Conservation (phyloP, 2,797 vertebrate species). For the Leuciscus waleckii region DNA sequence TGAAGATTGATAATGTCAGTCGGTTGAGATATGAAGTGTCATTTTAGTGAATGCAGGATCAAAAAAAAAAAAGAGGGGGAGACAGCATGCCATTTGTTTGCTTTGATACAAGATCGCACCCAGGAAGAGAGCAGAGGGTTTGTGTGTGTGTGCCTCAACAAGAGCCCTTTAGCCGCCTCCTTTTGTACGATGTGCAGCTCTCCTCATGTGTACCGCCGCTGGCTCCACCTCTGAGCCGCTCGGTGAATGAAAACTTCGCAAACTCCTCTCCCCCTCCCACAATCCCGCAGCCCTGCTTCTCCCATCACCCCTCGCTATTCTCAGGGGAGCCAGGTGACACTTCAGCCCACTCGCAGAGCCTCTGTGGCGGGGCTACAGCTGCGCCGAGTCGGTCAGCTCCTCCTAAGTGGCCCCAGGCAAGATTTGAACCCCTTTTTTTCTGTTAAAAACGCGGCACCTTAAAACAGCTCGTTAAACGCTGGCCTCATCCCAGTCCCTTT, state of each 20-base stretch:
- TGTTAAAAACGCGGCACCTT: conserved; percentile 57
- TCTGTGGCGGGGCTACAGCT: conserved; percentile 33
- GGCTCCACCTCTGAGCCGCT: conserved; percentile 45
- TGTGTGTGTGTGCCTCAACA: conserved; percentile 50
- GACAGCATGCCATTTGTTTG: conserved; percentile 83
- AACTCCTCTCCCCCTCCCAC: conserved; percentile 29
- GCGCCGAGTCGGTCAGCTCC: conserved; percentile 33
- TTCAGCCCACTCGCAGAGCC: conserved; percentile 21
- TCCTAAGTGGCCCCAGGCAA: conserved; percentile 48
- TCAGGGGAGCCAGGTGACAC: conserved; percentile 51
- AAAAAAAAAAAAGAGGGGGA: conserved; percentile 74
- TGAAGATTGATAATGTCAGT: conserved; percentile 85
- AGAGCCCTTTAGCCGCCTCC: conserved; percentile 55
- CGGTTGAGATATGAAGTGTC: conserved; percentile 82
- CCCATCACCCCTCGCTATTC: conserved; percentile 32
- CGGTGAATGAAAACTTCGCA: conserved; percentile 53
- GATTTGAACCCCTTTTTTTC: conserved; percentile 42
- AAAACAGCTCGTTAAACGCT: conserved; percentile 73
- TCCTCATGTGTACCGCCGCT: conserved; percentile 37
- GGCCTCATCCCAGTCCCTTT: conserved; percentile 64
- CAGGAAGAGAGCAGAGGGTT: conserved; percentile 66
- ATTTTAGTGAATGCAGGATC: conserved; percentile 81
- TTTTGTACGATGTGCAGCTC: conserved; percentile 50
- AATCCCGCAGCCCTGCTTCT: conserved; percentile 15
- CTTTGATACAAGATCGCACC: conserved; percentile 85